A percentile compares a stretch with the other conserved stretches of the same genome.
Evolutionary conservation across 2,113 vertebrate genomes (phyloP).

Genomic region (Miniopterus natalensis): DNA sequence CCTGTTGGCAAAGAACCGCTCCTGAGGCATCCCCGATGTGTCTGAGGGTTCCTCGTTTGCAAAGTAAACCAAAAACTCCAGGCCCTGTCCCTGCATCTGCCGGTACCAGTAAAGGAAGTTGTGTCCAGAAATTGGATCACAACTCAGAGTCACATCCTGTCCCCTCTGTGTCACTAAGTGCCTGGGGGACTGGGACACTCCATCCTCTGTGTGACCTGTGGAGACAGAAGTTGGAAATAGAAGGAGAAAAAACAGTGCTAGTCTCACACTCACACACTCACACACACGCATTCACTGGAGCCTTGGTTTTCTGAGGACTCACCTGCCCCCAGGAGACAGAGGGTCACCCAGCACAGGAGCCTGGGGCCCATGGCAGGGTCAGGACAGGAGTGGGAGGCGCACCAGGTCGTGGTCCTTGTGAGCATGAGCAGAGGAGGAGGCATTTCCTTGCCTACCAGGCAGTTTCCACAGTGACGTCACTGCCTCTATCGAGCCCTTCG

Average conservation of each 20-base stretch:
- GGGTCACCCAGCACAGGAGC: background rate
- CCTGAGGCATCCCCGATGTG: background rate
- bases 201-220: background rate
- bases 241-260: background rate
- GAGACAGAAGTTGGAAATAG: background rate
- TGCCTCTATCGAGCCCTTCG: background rate
- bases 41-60: fast-evolving
- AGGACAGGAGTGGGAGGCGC: no score
- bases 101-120: fast-evolving
- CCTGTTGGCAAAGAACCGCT: background rate
- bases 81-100: background rate
- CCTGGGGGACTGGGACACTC: background rate
- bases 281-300: background rate
- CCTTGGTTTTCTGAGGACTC: background rate
- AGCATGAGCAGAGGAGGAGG: background rate
- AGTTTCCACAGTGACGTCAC: background rate
- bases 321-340: background rate
- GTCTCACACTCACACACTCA: background rate
- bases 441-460: fast-evolving
- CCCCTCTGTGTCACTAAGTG: background rate
- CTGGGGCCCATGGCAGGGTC: background rate
- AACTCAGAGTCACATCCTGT: background rate
- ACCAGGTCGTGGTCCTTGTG: background rate
- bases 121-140: slow-evolving; percentile 35
- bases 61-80: background rate